Percentiles rank a stretch among this genome's conserved stretches.
Evolutionary conservation across 1,140 invertebrate species (phyloP).

Genomic region (Dufourea novaeangliae): DNA sequence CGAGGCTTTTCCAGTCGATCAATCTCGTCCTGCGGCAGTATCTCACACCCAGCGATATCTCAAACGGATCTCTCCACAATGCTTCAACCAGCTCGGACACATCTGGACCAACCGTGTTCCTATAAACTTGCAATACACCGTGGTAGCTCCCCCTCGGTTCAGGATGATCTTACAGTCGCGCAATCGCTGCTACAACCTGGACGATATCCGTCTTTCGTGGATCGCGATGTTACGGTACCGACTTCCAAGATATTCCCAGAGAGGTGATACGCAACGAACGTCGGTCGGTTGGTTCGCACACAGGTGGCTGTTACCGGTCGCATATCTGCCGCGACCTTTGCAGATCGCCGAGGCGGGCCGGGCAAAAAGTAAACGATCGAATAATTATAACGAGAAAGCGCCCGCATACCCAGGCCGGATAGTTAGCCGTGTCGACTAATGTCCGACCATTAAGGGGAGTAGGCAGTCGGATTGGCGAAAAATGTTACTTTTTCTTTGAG

Average conservation of each 20-base stretch:
- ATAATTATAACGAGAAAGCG: slow-evolving; percentile 39
- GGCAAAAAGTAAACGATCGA: slow-evolving; percentile 9
- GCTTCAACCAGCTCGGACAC: not conserved
- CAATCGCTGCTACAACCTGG: not conserved
- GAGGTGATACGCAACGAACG: not conserved
- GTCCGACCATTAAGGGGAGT: slow-evolving; percentile 9
- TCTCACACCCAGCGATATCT: not conserved
- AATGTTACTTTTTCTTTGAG: no score
- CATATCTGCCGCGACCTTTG: slow-evolving; percentile 22
- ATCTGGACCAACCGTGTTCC: not conserved
- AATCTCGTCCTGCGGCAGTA: not conserved
- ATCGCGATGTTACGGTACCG: slow-evolving; percentile 11
- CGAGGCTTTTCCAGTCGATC: not conserved
- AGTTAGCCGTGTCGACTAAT: slow-evolving; percentile 26
- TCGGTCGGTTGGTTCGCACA: not conserved
- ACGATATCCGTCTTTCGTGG: slow-evolving; percentile 7
- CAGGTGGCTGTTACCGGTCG: not conserved
- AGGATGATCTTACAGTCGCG: not conserved
- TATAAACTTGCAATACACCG: not conserved
- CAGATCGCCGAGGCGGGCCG: not conserved
- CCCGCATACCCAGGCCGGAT: slow-evolving; percentile 8
- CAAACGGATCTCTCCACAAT: slow-evolving; percentile 2
- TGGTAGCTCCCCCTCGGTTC: no score
- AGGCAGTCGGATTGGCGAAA: no score
- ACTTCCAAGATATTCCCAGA: not conserved